A percentile compares a stretch with the other conserved stretches of the same genome.
Conservation (phyloP, 37 sponge, comb jelly and placozoan species). For the Dysidea cf. avara region DNA sequence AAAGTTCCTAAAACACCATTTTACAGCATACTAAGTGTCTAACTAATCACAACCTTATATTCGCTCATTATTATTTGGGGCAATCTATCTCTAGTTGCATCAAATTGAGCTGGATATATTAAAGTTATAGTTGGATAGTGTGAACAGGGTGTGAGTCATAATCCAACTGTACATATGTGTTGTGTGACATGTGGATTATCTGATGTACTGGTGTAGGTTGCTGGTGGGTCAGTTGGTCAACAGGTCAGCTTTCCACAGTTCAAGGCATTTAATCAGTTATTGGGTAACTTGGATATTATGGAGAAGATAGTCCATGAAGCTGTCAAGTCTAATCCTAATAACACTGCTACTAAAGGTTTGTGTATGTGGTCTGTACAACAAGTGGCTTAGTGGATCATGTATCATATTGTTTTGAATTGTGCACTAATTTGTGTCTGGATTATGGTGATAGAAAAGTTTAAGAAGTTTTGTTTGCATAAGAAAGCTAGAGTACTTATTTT, state of each 20-base stretch:
- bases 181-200: too few relatives aligned
- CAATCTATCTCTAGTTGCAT: too few relatives aligned
- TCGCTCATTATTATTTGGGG: too few relatives aligned
- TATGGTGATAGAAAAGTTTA: too few relatives aligned
- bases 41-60: too few relatives aligned
- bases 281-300: constrained; percentile 87
- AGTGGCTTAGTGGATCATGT: neutral
- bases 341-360: constrained; percentile 28
- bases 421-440: neutral
- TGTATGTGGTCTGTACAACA: constrained; percentile 5
- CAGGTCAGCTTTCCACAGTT: constrained; percentile 85
- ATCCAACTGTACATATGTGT: too few relatives aligned
- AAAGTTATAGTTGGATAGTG: too few relatives aligned
- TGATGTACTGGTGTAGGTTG: constrained; percentile 50
- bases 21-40: too few relatives aligned
- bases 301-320: constrained; percentile 52
- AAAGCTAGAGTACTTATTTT: neutral
- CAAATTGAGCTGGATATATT: too few relatives aligned
- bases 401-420: too few relatives aligned
- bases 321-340: neutral
- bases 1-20: too few relatives aligned
- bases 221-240: constrained; percentile 48
- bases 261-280: constrained; percentile 89
- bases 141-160: too few relatives aligned
- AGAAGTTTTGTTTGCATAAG: neutral